Base-by-base conservation (phyloP, 1,140 invertebrate genomes). In the Drosophila chauvacae region DNA sequence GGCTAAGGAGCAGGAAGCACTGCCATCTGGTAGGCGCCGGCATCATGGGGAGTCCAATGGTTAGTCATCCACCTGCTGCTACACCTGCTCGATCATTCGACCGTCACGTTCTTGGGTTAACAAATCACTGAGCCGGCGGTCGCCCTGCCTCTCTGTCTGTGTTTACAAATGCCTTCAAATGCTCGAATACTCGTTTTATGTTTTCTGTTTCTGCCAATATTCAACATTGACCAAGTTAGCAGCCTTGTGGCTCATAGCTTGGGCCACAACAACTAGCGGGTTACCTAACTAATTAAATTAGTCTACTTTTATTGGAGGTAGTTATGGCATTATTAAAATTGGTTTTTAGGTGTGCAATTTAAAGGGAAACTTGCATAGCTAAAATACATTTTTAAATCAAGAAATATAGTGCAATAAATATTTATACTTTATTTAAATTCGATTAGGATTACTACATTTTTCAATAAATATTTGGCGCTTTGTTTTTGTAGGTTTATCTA, bases 191-290 rank as follows among this genome's bases (percentile, higher is more conserved):
- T 42, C 62, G 66, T 66, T 56, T 70, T 44, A 68, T 74, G 48
- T 53, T 64, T 57, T 39, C 20, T 53, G 37, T 42, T 81, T 59
- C 65, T 60, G 82, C 79, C 79, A 82, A 79, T 58, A 76, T 66
- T 90, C 81, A 88, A 77, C 84, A 90, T 88, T 88, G 84, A 90
- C 84, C 84, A 90, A 90, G 73, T 87, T 87, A 88, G 33, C 57
- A 55, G 65, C 45, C 42, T 35, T 37, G 45, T 62, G 47, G 35
- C 18, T n/a, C 26, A 51, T n/a, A 26, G 39, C 14, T 51, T 37
- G n/a, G 61, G 57, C 58, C 20, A 48, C 2, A 20, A 2, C 45
- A 59, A 70, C 48, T 50, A 1, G 3, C 9, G 14, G 13, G 10
- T 62, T 53, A 59, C 63, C 81, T 84, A 69, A 60, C 42, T 37